A percentile compares a stretch with the other conserved stretches of the same genome.
phyloP scores from a whole-genome alignment of 1,140 invertebrate species.

The Zaprionus camerounensis region DNA sequence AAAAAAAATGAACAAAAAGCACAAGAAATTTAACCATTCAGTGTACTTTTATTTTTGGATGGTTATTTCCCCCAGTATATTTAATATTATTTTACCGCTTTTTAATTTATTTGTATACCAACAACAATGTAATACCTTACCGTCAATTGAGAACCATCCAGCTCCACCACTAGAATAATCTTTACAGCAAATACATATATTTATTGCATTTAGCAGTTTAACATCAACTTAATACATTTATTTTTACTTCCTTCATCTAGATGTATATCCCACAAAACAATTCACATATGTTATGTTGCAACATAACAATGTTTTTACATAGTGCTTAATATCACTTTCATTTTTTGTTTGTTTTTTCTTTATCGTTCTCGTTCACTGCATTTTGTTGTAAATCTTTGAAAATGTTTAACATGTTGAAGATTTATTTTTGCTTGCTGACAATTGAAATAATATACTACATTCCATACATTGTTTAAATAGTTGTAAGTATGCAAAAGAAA shows the following conservation, averaged over 20 bases:
- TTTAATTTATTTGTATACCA: too few species aligned
- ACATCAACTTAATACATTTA: constrained; percentile 80
- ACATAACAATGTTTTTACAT: constrained; percentile 76
- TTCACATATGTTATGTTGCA: constrained; percentile 68
- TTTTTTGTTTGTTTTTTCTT: constrained; percentile 51
- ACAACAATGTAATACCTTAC: too few species aligned
- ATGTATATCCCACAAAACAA: constrained; percentile 79
- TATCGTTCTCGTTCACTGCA: constrained; percentile 35
- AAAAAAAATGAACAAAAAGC: background rate
- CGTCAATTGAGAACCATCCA: background rate
- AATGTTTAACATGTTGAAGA: constrained; percentile 65
- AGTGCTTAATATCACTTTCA: constrained; percentile 79
- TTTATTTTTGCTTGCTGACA: constrained; percentile 45
- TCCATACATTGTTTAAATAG: constrained; percentile 46
- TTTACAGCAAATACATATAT: constrained; percentile 37
- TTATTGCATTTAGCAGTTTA: constrained; percentile 71
- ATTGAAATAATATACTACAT: constrained; percentile 37
- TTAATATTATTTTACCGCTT: background rate
- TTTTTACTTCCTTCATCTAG: constrained; percentile 55
- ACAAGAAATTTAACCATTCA: background rate
- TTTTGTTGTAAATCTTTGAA: constrained; percentile 56
- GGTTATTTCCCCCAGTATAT: too few species aligned
- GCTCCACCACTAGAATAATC: background rate
- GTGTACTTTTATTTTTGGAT: too few species aligned
- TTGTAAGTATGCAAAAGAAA: constrained; percentile 69